A percentile compares a stretch with the other conserved stretches of the same genome.
These are phyloP conservation scores for Etheostoma nigrum DNA, from an alignment of 2,797 vertebrate genomes.

Conservation along the genomic window DNA sequence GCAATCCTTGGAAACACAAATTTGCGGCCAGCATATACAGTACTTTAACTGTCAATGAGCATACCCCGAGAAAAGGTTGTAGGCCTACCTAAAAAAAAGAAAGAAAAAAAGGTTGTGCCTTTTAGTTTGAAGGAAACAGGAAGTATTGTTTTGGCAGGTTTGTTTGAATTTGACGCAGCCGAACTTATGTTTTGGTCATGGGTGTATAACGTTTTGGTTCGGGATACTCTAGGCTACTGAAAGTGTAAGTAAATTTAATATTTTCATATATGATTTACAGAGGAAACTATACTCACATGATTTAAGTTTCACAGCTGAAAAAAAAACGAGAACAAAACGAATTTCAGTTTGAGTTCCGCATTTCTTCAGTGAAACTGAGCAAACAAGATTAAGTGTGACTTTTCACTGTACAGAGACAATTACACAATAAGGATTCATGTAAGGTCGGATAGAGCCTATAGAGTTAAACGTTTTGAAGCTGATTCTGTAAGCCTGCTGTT, in stretches of 20 bases:
- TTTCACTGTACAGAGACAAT: background rate
- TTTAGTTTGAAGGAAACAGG: conserved; percentile 65
- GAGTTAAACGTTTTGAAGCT: background rate
- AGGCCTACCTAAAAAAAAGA: too few relatives aligned
- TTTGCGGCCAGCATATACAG: too few relatives aligned
- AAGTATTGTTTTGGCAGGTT: conserved; percentile 28
- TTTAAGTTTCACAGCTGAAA: background rate
- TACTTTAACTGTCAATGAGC: too few relatives aligned
- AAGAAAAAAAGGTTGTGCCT: background rate
- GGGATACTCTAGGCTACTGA: background rate
- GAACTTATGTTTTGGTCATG: background rate
- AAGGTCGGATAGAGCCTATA: background rate
- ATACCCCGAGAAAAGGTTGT: too few relatives aligned
- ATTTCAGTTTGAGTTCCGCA: background rate
- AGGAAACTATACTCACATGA: background rate
- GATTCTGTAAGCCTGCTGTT: background rate
- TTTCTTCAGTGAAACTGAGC: conserved; percentile 6
- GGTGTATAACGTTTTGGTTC: too few relatives aligned
- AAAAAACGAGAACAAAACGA: background rate
- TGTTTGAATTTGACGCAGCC: conserved; percentile 13
- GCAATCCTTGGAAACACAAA: too few relatives aligned
- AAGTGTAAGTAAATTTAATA: conserved; percentile 25
- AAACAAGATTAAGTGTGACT: background rate
- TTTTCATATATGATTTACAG: background rate
- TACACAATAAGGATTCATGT: background rate